A percentile compares a stretch with the other conserved stretches of the same genome.
Evolutionary conservation across 2,888 invertebrate species (phyloP).

Genomic region (Drosophila paracracens): DNA sequence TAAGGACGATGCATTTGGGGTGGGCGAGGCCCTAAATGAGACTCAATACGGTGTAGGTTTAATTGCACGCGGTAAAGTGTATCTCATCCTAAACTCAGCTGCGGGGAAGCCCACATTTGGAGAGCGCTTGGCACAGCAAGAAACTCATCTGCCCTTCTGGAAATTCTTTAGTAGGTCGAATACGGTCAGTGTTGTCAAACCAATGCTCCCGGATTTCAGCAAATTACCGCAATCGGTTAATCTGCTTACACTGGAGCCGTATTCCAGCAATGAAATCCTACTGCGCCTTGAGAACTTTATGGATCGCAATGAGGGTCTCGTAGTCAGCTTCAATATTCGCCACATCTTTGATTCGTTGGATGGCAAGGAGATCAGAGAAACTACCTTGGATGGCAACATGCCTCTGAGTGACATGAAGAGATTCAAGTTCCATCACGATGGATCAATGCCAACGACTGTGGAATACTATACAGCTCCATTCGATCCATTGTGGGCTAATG

Average conservation of each 20-base stretch:
- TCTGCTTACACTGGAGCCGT: conserved; percentile 92
- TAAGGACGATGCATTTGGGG: conserved; percentile 96
- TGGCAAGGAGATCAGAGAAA: conserved; percentile 87
- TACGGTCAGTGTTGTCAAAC: conserved; percentile 84
- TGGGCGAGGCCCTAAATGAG: conserved; percentile 95
- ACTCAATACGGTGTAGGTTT: conserved; percentile 89
- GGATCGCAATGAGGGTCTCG: conserved; percentile 87
- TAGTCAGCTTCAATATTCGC: conserved; percentile 75
- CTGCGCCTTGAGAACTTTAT: conserved; percentile 92
- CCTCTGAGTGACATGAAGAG: conserved; percentile 86
- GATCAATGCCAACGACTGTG: conserved; percentile 31
- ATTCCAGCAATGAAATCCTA: conserved; percentile 88
- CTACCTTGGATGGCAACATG: conserved; percentile 90
- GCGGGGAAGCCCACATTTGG: conserved; percentile 60
- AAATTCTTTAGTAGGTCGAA: conserved; percentile 86
- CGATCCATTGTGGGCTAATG: conserved; percentile 60
- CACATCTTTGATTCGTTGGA: conserved; percentile 87
- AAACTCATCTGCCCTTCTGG: conserved; percentile 87
- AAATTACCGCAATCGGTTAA: conserved; percentile 89
- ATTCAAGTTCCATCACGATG: conserved; percentile 79
- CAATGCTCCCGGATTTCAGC: conserved; percentile 74
- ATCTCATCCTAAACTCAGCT: conserved; percentile 83
- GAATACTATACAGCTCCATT: conserved; percentile 71
- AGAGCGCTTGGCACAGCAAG: conserved; percentile 86
- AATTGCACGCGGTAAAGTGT: conserved; percentile 90